Evolutionary conservation across 2,797 vertebrate genomes (phyloP).

Genomic region (Emys orbicularis): DNA sequence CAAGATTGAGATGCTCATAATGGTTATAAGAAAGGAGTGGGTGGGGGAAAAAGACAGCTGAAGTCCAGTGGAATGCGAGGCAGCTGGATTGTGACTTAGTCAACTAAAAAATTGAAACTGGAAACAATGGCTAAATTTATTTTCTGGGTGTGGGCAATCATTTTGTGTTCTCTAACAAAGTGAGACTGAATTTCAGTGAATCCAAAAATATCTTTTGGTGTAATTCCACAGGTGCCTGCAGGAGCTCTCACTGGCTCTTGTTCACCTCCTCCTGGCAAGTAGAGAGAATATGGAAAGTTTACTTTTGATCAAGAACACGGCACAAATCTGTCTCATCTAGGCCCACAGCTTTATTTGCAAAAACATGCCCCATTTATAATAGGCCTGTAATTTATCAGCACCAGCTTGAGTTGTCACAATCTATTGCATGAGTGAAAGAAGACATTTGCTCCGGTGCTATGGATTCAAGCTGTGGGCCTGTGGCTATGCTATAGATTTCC

Average conservation of each 20-base stretch:
- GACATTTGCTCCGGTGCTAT: background rate
- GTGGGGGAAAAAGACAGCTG: slow-evolving; percentile 64
- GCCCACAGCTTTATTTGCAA: background rate
- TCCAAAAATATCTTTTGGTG: slow-evolving; percentile 57
- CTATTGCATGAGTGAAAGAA: background rate
- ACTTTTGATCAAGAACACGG: background rate
- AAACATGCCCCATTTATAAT: background rate
- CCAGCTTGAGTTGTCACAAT: background rate
- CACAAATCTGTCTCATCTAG: background rate
- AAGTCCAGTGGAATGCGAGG: slow-evolving; percentile 55
- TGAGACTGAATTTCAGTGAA: slow-evolving; percentile 4
- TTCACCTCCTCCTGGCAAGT: slow-evolving; percentile 21
- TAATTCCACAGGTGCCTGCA: slow-evolving; percentile 22
- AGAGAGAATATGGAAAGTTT: slow-evolving; percentile 8
- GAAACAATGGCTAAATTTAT: slow-evolving; percentile 73
- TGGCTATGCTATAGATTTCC: background rate
- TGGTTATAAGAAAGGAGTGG: slow-evolving; percentile 21
- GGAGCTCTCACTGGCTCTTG: slow-evolving; percentile 41
- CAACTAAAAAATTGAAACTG: slow-evolving; percentile 67
- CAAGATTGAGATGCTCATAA: background rate
- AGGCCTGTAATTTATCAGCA: background rate
- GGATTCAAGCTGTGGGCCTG: background rate
- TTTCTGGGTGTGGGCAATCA: slow-evolving; percentile 54
- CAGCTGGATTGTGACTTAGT: slow-evolving; percentile 50
- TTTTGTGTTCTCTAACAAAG: background rate